A percentile compares a stretch with the other conserved stretches of the same genome.
These are phyloP conservation scores for Spisula solida DNA, from an alignment of 2,888 invertebrate species.

Conservation along the genomic window DNA sequence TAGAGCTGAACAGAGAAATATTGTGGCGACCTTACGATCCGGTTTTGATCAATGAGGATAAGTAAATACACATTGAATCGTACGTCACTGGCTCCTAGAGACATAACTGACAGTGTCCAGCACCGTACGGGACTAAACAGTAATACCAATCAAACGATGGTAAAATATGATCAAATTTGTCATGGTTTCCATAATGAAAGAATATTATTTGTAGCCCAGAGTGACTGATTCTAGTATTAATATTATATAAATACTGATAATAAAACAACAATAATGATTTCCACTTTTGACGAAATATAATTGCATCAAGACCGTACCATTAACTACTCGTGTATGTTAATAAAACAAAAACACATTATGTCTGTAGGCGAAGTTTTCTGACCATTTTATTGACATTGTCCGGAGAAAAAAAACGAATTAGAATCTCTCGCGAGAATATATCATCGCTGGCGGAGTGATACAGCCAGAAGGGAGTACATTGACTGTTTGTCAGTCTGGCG, in stretches of 20 bases:
- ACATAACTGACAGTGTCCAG: too few species aligned
- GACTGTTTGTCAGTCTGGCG: constrained; percentile 51
- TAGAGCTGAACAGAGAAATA: too few species aligned
- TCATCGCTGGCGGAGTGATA: constrained; percentile 41
- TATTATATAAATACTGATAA: constrained; percentile 19
- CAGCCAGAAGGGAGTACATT: constrained; percentile 28
- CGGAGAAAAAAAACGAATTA: constrained; percentile 33
- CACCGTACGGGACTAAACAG: too few species aligned
- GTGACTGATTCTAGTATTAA: not conserved
- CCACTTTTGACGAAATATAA: constrained; percentile 17
- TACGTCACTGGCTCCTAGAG: too few species aligned
- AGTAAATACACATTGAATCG: too few species aligned
- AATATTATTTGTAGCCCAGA: not conserved
- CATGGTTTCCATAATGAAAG: not conserved
- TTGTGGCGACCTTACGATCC: too few species aligned
- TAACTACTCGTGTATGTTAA: not conserved
- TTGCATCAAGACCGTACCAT: not conserved
- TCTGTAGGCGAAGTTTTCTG: constrained; percentile 40
- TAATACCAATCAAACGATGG: not conserved
- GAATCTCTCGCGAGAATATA: constrained; percentile 40
- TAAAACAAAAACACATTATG: constrained; percentile 44
- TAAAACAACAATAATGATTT: constrained; percentile 18
- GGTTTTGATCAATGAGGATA: too few species aligned
- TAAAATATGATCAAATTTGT: not conserved
- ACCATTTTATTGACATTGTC: constrained; percentile 22